Evolutionary conservation across 2,888 invertebrate genomes (phyloP).

Genomic region (Scaptomyza flava): DNA sequence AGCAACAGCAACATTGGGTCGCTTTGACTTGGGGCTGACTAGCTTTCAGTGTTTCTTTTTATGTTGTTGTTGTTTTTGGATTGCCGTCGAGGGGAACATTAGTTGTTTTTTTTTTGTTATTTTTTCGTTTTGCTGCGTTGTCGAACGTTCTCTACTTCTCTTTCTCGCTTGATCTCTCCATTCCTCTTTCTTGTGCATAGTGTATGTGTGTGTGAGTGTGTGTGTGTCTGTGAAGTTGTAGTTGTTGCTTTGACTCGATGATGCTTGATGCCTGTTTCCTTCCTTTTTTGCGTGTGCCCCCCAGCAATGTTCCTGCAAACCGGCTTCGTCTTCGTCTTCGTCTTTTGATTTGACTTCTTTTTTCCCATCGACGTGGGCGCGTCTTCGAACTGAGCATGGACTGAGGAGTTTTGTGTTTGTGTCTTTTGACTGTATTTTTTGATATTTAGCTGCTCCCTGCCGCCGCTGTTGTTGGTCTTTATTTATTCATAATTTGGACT

Average conservation of each 20-base stretch:
- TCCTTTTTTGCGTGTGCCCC: conserved; percentile 70
- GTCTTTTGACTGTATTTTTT: conserved; percentile 56
- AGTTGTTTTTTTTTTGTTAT: conserved; percentile 63
- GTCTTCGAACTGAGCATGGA: conserved; percentile 25
- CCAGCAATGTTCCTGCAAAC: conserved; percentile 69
- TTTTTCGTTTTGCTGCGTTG: conserved; percentile 49
- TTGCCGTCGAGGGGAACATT: conserved; percentile 51
- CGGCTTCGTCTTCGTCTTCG: conserved; percentile 58
- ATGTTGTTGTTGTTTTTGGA: conserved; percentile 16
- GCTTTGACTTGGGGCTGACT: conserved; percentile 43
- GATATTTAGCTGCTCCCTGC: conserved; percentile 25
- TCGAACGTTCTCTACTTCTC: conserved; percentile 44
- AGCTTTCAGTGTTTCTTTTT: conserved; percentile 16
- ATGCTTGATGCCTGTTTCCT: conserved; percentile 77
- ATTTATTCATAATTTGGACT: conserved; percentile 75
- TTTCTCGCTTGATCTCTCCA: conserved; percentile 3
- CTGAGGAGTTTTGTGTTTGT: conserved; percentile 37
- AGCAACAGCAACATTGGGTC: conserved; percentile 29
- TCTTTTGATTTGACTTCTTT: conserved; percentile 18
- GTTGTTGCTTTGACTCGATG: conserved; percentile 33
- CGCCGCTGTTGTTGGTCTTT: conserved; percentile 44
- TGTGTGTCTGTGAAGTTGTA: neutral
- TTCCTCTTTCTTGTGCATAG: conserved; percentile 12
- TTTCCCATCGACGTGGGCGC: conserved; percentile 46
- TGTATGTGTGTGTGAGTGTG: neutral